Evolutionary conservation across 1,140 invertebrate species (phyloP).

Genomic region (Trachymyrmex septentrionalis): DNA sequence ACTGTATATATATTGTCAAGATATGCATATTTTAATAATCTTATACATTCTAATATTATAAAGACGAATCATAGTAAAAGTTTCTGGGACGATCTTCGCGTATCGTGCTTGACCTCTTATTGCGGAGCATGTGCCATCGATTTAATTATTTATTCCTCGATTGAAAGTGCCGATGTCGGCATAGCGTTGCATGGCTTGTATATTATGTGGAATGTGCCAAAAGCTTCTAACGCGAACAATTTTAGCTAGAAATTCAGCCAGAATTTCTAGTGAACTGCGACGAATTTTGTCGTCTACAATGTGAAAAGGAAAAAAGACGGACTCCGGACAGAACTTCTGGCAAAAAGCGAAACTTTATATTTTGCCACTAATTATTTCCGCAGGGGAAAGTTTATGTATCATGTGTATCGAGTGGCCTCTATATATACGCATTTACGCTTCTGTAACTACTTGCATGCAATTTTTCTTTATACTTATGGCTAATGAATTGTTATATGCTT

Average conservation of each 20-base stretch:
- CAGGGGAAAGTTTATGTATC: conserved; percentile 2
- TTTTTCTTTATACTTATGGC: conserved; percentile 41
- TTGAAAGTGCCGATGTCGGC: not conserved
- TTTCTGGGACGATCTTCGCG: conserved; percentile 84
- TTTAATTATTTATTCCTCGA: conserved; percentile 23
- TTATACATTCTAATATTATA: conserved; percentile 30
- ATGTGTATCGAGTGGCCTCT: not conserved
- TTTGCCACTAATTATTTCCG: conserved; percentile 7
- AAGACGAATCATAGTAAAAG: conserved; percentile 42
- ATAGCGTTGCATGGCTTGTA: conserved; percentile 45
- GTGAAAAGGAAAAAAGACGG: not conserved
- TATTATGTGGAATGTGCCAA: conserved; percentile 3
- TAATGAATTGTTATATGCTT: conserved; percentile 58
- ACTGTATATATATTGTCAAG: conserved; percentile 42
- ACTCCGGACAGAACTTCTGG: conserved; percentile 31
- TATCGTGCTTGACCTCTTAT: conserved; percentile 74
- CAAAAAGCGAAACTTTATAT: not conserved
- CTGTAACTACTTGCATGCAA: conserved; percentile 77
- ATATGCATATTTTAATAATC: conserved; percentile 50
- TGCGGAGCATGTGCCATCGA: conserved; percentile 49
- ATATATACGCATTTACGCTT: conserved; percentile 44
- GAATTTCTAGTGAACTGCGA: conserved; percentile 8
- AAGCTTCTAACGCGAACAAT: conserved; percentile 25
- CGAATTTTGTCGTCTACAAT: not conserved
- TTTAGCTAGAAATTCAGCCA: not conserved